These are phyloP conservation scores for Amphipoea lucens DNA, from an alignment of 2,888 invertebrate species.

Conservation along the genomic window DNA sequence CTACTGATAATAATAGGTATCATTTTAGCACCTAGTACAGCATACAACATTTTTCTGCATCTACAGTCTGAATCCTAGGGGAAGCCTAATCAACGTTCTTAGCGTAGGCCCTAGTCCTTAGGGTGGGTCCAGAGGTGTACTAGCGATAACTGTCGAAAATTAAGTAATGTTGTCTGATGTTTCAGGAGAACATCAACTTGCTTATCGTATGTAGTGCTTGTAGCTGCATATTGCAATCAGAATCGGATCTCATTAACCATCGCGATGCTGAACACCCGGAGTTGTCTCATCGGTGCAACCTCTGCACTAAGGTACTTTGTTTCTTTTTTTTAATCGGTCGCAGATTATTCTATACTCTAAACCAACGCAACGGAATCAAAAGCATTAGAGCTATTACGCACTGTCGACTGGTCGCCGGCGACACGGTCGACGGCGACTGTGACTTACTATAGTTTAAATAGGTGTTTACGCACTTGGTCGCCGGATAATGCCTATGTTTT, in stretches of 20 bases:
- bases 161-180: neutral
- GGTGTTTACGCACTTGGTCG: too few relatives aligned
- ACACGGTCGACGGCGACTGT: too few relatives aligned
- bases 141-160: neutral
- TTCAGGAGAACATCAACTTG: conserved; percentile 70
- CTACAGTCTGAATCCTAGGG: too few relatives aligned
- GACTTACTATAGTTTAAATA: too few relatives aligned
- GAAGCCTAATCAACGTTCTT: neutral
- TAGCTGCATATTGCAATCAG: conserved; percentile 78
- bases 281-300: conserved; percentile 86
- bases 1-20: neutral
- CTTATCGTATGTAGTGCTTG: conserved; percentile 81
- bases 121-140: neutral
- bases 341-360: neutral
- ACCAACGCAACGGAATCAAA: neutral
- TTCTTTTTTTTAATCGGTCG: too few relatives aligned
- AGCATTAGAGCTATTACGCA: too few relatives aligned
- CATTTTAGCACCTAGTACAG: neutral
- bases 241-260: conserved; percentile 80
- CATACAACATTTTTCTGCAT: neutral
- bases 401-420: too few relatives aligned
- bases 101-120: neutral
- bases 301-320: conserved; percentile 85
- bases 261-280: conserved; percentile 86
- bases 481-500: too few relatives aligned